These are phyloP conservation scores for Ormia ochracea DNA, from an alignment of 2,888 invertebrate genomes.

Conservation along the genomic window DNA sequence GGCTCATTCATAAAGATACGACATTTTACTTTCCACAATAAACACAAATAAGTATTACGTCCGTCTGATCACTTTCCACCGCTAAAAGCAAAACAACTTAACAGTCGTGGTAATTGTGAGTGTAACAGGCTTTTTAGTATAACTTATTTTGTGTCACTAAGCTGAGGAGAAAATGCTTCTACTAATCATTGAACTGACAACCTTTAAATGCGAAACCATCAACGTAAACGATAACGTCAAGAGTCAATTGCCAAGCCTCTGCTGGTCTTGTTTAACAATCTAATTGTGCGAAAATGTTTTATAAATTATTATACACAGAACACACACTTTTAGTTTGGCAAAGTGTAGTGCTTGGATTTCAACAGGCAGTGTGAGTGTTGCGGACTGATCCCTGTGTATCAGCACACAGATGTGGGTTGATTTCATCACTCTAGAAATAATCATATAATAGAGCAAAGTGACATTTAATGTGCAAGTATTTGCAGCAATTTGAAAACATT, in stretches of 20 bases:
- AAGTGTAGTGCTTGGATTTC: not conserved
- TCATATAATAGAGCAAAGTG: slow-evolving; percentile 43
- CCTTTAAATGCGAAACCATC: not conserved
- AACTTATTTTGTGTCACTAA: no score
- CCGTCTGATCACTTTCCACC: no score
- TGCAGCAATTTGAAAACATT: slow-evolving; percentile 32
- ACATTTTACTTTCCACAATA: no score
- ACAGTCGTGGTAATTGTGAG: no score
- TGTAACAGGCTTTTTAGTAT: no score
- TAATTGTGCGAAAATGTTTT: not conserved
- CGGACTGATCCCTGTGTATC: not conserved
- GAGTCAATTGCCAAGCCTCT: not conserved
- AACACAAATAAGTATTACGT: no score
- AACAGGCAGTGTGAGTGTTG: not conserved
- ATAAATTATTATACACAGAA: not conserved
- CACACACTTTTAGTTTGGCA: no score
- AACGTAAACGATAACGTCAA: not conserved
- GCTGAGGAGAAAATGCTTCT: no score
- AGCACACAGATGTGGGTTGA: not conserved
- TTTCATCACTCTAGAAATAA: slow-evolving; percentile 12
- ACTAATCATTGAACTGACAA: not conserved
- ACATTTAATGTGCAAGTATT: slow-evolving; percentile 44
- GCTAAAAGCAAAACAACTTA: no score
- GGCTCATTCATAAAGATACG: no score
- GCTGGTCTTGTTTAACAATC: not conserved